These are phyloP conservation scores for Cyclura pinguis DNA, from an alignment of 2,797 vertebrate genomes.

Conservation along the genomic window DNA sequence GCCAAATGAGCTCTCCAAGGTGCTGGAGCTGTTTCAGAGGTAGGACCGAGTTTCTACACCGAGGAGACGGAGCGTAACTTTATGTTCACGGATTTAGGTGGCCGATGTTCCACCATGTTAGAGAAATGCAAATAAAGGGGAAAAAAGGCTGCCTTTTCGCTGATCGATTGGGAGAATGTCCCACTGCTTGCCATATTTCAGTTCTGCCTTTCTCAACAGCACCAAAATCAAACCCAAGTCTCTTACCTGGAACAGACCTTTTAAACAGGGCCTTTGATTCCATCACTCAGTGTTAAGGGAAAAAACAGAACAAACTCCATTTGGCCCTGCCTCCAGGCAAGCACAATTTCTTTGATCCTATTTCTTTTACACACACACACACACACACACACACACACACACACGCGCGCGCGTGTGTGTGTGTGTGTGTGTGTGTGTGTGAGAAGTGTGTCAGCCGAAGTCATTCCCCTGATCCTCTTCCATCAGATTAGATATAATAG, in stretches of 20 bases:
- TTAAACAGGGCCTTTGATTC: conserved; percentile 7
- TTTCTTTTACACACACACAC: background rate
- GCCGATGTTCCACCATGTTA: no score
- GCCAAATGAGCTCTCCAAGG: no score
- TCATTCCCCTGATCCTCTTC: conserved; percentile 60
- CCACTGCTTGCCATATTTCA: background rate
- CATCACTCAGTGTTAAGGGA: background rate
- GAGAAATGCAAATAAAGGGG: no score
- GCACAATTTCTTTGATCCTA: conserved; percentile 26
- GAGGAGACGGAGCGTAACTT: no score
- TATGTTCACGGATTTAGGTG: no score
- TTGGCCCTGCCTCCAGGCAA: background rate
- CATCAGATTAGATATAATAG: conserved; percentile 32
- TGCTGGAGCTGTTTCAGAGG: no score
- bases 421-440: conserved; percentile 9
- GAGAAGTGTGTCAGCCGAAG: conserved; percentile 53
- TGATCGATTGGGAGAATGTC: no score
- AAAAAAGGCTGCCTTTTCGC: no score
- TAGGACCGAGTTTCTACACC: no score
- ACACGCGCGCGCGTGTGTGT: no score
- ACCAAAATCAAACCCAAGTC: background rate
- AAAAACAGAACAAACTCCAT: background rate
- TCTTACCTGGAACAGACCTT: conserved; percentile 12
- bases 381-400: background rate
- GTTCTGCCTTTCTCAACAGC: background rate